These are phyloP conservation scores for Encarsia formosa DNA, from an alignment of 2,888 invertebrate species.

Conservation along the genomic window DNA sequence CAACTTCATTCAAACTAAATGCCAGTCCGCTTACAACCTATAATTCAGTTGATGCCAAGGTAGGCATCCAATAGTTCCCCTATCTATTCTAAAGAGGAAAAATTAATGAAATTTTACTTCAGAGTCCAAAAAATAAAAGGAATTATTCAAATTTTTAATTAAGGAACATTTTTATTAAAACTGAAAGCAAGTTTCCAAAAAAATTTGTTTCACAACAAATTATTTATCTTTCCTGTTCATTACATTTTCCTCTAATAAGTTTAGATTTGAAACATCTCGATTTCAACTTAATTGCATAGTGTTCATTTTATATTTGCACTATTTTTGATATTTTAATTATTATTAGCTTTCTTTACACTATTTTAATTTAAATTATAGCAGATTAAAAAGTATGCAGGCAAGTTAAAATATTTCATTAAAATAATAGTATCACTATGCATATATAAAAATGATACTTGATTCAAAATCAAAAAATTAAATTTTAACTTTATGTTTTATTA, in stretches of 20 bases:
- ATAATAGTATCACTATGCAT: too few species aligned
- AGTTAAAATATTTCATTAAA: slow-evolving; percentile 9
- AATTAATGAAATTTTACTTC: slow-evolving; percentile 5
- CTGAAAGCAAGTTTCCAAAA: too few species aligned
- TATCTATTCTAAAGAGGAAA: slow-evolving; percentile 3
- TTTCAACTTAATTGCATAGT: too few species aligned
- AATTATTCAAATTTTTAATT: not conserved
- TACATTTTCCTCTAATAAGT: too few species aligned
- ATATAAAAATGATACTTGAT: slow-evolving; percentile 1
- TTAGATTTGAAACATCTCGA: too few species aligned
- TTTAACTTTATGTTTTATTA: slow-evolving; percentile 22
- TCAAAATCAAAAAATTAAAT: not conserved
- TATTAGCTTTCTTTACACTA: slow-evolving; percentile 16
- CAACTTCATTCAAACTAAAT: slow-evolving; percentile 41
- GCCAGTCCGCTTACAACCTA: slow-evolving; percentile 44
- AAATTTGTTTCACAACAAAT: too few species aligned
- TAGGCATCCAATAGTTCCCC: slow-evolving; percentile 35
- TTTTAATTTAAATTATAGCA: slow-evolving; percentile 1
- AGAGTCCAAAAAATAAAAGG: not conserved
- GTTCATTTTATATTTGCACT: too few species aligned
- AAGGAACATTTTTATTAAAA: too few species aligned
- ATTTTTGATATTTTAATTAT: slow-evolving; percentile 13
- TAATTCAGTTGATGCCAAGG: slow-evolving; percentile 49
- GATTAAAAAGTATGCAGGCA: slow-evolving; percentile 13
- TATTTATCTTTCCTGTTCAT: too few species aligned